Evolutionary conservation across 2,113 vertebrate genomes (phyloP).

Genomic region (Euleptes europaea): DNA sequence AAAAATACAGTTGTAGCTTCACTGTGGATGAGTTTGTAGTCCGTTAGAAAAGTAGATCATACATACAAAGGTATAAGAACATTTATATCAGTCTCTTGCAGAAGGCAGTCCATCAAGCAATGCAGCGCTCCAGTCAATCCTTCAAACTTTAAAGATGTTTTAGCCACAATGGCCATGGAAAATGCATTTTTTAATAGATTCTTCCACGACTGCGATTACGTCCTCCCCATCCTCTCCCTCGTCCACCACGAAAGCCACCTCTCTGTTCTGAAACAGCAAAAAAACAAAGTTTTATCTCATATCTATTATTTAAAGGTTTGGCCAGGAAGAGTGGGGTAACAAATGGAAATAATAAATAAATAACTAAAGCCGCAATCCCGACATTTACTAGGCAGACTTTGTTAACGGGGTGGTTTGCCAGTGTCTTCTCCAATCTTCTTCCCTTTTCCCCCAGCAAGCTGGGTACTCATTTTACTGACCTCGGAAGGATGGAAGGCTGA

Average conservation of each 20-base stretch:
- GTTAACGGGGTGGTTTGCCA: too few relatives aligned
- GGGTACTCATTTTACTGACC: too few relatives aligned
- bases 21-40: constrained; percentile 77
- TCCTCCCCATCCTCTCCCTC: constrained; percentile 90
- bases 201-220: constrained; percentile 92
- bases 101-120: constrained; percentile 79
- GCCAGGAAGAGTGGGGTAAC: too few relatives aligned
- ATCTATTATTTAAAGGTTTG: constrained; percentile 13
- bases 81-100: constrained; percentile 77
- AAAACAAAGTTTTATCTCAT: constrained; percentile 20
- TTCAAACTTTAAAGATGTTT: constrained; percentile 52
- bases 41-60: constrained; percentile 85
- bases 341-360: too few relatives aligned
- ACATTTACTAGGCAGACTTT: too few relatives aligned
- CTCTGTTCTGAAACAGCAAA: constrained; percentile 87
- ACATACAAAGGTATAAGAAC: constrained; percentile 88
- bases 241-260: constrained; percentile 92
- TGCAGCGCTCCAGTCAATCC: constrained; percentile 70
- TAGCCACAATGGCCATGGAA: constrained; percentile 55
- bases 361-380: too few relatives aligned
- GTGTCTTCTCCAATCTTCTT: too few relatives aligned
- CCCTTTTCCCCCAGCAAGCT: too few relatives aligned
- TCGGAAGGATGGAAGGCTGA: too few relatives aligned
- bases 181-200: constrained; percentile 83
- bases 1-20: constrained; percentile 81